phyloP scores from a whole-genome alignment of 30 jellyfish, hydroid and myxozoan species.

The Rhopilema esculentum region DNA sequence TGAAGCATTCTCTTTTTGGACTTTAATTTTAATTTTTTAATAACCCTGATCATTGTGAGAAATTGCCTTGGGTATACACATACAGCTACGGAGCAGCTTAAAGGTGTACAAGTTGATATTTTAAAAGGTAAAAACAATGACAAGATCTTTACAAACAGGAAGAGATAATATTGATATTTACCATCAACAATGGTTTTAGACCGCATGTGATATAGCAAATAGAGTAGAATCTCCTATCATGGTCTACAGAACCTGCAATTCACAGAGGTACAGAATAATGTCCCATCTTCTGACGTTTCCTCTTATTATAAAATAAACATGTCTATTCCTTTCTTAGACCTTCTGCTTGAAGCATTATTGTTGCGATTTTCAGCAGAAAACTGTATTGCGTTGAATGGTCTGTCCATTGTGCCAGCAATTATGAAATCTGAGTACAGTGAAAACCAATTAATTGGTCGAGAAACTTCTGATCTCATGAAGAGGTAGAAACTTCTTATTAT shows the following conservation, averaged over 20 bases:
- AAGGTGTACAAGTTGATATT: background rate
- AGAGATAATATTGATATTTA: background rate
- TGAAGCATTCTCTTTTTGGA: background rate
- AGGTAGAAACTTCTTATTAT: background rate
- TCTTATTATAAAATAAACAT: background rate
- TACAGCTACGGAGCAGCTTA: background rate
- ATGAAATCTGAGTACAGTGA: background rate
- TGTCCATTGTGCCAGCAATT: background rate
- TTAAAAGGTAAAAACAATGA: background rate
- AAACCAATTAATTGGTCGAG: background rate
- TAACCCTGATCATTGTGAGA: background rate
- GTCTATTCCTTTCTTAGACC: background rate
- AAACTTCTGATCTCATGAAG: background rate
- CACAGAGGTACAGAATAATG: background rate
- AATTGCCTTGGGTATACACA: background rate
- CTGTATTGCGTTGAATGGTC: background rate
- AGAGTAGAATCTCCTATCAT: background rate
- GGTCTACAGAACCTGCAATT: background rate
- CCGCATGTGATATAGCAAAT: background rate
- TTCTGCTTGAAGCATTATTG: background rate
- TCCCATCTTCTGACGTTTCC: background rate
- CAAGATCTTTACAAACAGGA: background rate
- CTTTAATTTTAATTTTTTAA: no score
- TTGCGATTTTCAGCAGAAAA: background rate
- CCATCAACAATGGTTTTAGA: background rate